These are phyloP conservation scores for Graphium colonna DNA, from an alignment of 2,888 invertebrate species.

Conservation along the genomic window DNA sequence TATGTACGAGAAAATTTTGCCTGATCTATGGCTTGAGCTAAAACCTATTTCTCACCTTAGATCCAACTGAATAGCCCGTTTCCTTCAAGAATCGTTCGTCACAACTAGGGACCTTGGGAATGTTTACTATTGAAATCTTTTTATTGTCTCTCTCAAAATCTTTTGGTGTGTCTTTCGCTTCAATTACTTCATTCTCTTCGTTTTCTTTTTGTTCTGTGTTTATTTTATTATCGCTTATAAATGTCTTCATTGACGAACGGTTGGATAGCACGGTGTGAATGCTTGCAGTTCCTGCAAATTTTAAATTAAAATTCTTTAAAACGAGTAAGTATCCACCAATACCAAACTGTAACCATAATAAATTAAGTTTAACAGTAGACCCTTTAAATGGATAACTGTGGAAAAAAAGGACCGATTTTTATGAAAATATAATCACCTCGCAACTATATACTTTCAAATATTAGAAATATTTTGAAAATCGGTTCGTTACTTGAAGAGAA, in stretches of 20 bases:
- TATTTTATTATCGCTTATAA: background rate
- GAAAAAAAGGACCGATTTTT: too few relatives aligned
- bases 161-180: constrained; percentile 1
- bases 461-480: too few relatives aligned
- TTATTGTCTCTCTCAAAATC: constrained; percentile 22
- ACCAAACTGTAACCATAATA: too few relatives aligned
- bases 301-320: background rate
- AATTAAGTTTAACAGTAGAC: too few relatives aligned
- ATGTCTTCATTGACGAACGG: background rate
- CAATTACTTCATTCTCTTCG: background rate
- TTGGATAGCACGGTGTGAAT: background rate
- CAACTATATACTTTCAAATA: too few relatives aligned
- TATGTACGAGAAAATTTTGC: too few relatives aligned
- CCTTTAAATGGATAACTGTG: too few relatives aligned
- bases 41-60: constrained; percentile 38
- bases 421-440: too few relatives aligned
- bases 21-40: too few relatives aligned
- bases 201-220: background rate
- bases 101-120: constrained; percentile 26
- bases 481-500: too few relatives aligned
- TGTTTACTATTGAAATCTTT: constrained; percentile 24
- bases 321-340: background rate
- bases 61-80: constrained; percentile 35
- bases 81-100: constrained; percentile 39
- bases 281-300: constrained; percentile 9